Base-by-base conservation (phyloP, 1,140 invertebrate genomes). In the Leptinotarsa defecta region DNA sequence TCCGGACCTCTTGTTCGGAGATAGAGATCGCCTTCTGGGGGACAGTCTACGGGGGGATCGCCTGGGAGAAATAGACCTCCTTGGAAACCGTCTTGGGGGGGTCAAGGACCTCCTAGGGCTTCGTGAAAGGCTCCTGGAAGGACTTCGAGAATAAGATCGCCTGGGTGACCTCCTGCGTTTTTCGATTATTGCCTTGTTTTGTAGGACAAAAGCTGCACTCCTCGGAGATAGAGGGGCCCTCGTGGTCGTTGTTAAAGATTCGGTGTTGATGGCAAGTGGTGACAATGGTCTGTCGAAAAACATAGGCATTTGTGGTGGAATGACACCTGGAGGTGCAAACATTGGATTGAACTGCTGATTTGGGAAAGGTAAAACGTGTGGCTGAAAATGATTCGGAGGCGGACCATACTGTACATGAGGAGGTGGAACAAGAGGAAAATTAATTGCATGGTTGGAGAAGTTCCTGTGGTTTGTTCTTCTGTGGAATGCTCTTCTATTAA, bases 191-290 rank as follows among this genome's bases (percentile, higher is more conserved):
- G 84, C 82, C 19, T 83, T 78, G 74, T 86, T 86, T 77, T 86
- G 73, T 65, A 86, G 69, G 4, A 86, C 85, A 76, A 86, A 86
- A n/a, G 83, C 83, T 11, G 84, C 84, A 75, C 84, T 85, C 74
- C 85, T 76, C 1, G 85, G 85, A n/a, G 84, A 85, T 62, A 86
- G 75, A 2, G 84, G 85, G 13, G 84, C 85, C 78, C 81, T 78
- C 0, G 82, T 81, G 43, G 80, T 78, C 20, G 79, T 83, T 71
- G 78, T 78, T 52, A 82, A 74, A 73, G 77, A 77, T 71, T 84
- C 83, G 4, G 83, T 81, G 67, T 83, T 81, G 15, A 84, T 74
- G 11, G 71, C 48, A 34, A 85, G 76, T 15, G 83, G 84, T 13
- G 83, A 83, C n/a, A 84, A 34, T 1, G 82, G 81, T 67, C 82